phyloP scores from a whole-genome alignment of 1,140 invertebrate genomes.

The Muscidifurax raptorellus region DNA sequence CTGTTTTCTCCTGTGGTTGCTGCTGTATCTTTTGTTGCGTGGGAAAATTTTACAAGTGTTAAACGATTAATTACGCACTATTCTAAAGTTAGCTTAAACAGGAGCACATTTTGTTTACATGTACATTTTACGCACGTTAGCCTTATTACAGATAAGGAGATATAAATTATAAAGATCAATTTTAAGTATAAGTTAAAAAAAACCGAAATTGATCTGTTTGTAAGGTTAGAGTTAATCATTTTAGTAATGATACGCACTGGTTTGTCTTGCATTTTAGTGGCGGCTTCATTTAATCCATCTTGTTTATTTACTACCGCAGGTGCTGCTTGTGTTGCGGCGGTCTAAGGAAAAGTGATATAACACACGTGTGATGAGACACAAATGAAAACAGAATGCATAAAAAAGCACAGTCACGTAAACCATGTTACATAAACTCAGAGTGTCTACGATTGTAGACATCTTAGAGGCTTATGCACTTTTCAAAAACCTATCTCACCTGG shows the following conservation, averaged over 20 bases:
- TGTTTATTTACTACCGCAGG: conserved; percentile 3
- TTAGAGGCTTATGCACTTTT: neutral
- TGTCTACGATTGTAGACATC: neutral
- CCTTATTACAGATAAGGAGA: neutral
- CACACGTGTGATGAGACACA: conserved; percentile 13
- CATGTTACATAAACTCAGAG: neutral
- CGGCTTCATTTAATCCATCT: conserved; percentile 3
- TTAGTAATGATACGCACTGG: conserved; percentile 59
- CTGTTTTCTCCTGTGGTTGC: conserved; percentile 64
- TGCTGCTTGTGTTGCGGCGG: neutral
- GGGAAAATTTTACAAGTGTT: conserved; percentile 25
- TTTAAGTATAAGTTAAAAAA: neutral
- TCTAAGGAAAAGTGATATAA: conserved; percentile 29
- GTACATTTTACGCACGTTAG: conserved; percentile 11
- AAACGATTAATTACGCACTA: neutral
- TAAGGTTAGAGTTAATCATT: neutral
- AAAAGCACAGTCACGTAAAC: neutral
- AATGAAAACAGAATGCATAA: conserved; percentile 20
- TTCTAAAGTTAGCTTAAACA: neutral
- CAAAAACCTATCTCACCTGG: conserved; percentile 65
- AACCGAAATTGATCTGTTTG: conserved; percentile 3
- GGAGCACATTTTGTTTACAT: neutral
- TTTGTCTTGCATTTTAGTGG: conserved; percentile 41
- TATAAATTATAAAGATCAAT: conserved; percentile 15
- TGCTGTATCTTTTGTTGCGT: conserved; percentile 29